Conservation (phyloP, 1,140 invertebrate species). For the Saccostrea cuccullata region DNA sequence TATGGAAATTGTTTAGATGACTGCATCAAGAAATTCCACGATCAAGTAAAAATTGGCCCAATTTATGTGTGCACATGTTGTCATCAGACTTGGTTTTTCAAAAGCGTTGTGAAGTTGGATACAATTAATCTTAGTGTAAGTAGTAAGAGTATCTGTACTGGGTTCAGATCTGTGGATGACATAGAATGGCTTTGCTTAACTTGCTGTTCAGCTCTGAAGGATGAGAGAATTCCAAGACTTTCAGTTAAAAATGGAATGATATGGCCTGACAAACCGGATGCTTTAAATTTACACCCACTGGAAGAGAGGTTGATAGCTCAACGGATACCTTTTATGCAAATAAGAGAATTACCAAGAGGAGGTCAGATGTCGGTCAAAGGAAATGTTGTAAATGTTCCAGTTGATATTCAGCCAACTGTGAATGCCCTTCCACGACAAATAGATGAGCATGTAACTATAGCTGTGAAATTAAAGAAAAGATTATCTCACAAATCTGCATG, state of each 20-base stretch:
- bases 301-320: conserved; percentile 58
- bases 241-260: conserved; percentile 30
- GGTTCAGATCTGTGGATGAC: conserved; percentile 38
- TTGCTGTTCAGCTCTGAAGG: not conserved
- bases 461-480: conserved; percentile 34
- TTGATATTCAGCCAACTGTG: conserved; percentile 51
- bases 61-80: conserved; percentile 55
- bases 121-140: not conserved
- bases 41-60: conserved; percentile 39
- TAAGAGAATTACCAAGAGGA: conserved; percentile 38
- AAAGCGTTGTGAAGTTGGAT: conserved; percentile 42
- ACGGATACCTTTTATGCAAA: conserved; percentile 47
- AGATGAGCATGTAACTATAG: conserved; percentile 39
- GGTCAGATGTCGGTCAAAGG: conserved; percentile 27
- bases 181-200: conserved; percentile 43
- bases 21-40: conserved; percentile 32
- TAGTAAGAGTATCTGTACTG: conserved; percentile 13
- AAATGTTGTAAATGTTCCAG: conserved; percentile 31
- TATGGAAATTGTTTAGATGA: not conserved
- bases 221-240: conserved; percentile 23
- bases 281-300: conserved; percentile 53
- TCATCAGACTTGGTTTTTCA: conserved; percentile 56
- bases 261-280: conserved; percentile 54
- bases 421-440: conserved; percentile 48
- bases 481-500: conserved; percentile 12